A percentile compares a stretch with the other conserved stretches of the same genome.
These are phyloP conservation scores for Stylophora pistillata DNA, from an alignment of 64 coral and sea anemone species.

Conservation along the genomic window DNA sequence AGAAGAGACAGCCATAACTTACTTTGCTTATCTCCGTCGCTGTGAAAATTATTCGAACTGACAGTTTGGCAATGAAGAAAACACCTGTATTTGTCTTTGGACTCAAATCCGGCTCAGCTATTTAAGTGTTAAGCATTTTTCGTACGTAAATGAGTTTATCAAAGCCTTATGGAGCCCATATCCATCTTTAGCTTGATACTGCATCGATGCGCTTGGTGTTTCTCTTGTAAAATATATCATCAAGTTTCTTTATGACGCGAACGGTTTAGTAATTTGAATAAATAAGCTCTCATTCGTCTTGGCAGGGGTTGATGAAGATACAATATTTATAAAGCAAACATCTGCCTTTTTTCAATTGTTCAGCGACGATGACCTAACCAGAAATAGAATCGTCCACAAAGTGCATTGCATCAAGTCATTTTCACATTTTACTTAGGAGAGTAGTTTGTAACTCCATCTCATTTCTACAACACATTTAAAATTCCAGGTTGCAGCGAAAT, in stretches of 20 bases:
- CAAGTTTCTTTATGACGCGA: no score
- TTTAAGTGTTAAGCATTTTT: neutral
- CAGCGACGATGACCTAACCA: neutral
- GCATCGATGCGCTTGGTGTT: neutral
- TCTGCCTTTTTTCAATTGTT: slow-evolving; percentile 8
- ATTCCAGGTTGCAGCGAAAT: no score
- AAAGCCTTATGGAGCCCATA: neutral
- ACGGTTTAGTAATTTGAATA: neutral
- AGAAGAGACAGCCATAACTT: slow-evolving; percentile 15
- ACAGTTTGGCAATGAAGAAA: neutral
- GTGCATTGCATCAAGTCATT: neutral
- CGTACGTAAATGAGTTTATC: neutral
- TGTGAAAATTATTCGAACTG: neutral
- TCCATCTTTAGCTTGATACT: neutral
- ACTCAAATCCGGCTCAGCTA: neutral
- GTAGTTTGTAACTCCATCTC: neutral
- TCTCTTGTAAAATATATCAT: neutral
- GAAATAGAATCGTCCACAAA: neutral
- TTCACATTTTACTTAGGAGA: neutral
- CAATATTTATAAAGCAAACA: slow-evolving; percentile 20
- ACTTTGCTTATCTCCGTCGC: neutral
- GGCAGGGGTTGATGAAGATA: neutral
- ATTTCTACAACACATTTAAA: neutral
- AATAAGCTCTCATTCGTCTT: neutral
- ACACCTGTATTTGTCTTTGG: slow-evolving; percentile 38